Percentiles rank a stretch among this genome's conserved stretches.
Evolutionary conservation across 2,113 vertebrate species (phyloP).

Genomic region (Rhynchomys soricoides): DNA sequence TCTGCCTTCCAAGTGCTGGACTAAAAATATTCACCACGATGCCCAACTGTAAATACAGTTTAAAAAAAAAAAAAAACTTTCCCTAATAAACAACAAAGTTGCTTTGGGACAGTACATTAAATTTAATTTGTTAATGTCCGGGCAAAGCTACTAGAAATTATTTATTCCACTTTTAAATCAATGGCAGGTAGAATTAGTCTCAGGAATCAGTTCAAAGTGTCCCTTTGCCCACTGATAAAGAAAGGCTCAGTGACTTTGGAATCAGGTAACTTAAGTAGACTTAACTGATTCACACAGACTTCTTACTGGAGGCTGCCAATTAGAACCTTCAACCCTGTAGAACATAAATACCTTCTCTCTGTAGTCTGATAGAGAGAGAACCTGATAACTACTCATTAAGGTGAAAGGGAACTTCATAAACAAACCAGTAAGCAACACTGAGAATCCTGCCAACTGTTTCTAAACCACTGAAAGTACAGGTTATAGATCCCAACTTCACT

Average conservation of each 20-base stretch:
- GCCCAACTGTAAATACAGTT: too few species aligned
- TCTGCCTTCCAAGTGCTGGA: too few species aligned
- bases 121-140: too few species aligned
- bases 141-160: background rate
- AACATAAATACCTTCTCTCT: background rate
- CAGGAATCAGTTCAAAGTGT: slow-evolving; percentile 19
- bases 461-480: background rate
- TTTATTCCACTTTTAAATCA: background rate
- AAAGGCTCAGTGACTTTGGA: background rate
- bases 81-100: too few species aligned
- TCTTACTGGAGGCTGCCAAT: background rate
- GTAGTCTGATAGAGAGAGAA: background rate
- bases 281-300: background rate
- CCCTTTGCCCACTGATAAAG: background rate
- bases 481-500: background rate
- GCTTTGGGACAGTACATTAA: too few species aligned
- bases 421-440: background rate
- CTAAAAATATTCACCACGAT: too few species aligned
- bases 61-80: too few species aligned
- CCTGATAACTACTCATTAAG: background rate
- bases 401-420: background rate
- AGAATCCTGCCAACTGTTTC: background rate
- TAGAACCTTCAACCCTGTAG: background rate
- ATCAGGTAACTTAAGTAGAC: background rate
- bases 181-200: background rate